Conservation (phyloP, 2,888 invertebrate genomes). For the Amblyjoppa fuscipennis region DNA sequence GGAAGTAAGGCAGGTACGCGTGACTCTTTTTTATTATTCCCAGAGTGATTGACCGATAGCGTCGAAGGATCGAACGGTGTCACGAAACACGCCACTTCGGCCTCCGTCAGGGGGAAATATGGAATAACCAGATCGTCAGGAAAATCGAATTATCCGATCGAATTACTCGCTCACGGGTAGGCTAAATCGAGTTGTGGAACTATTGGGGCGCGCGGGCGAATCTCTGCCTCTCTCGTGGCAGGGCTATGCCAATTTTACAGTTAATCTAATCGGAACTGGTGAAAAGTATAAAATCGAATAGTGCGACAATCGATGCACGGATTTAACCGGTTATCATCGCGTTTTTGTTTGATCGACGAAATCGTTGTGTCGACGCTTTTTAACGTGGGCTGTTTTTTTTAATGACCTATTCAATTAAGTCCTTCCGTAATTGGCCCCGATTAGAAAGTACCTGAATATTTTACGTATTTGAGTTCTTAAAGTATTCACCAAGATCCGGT, state of each 20-base stretch:
- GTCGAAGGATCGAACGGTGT: constrained; percentile 12
- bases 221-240: constrained; percentile 14
- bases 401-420: too few relatives aligned
- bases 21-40: not conserved
- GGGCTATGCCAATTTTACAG: constrained; percentile 47
- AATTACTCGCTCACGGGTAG: constrained; percentile 35
- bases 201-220: constrained; percentile 11
- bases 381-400: not conserved
- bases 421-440: too few relatives aligned
- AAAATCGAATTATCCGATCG: constrained; percentile 60
- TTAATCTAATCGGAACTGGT: constrained; percentile 30
- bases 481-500: too few relatives aligned
- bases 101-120: constrained; percentile 47
- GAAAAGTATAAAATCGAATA: constrained; percentile 45
- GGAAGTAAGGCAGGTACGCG: not conserved
- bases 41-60: not conserved
- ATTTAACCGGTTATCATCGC: constrained; percentile 32
- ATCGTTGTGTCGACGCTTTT: not conserved
- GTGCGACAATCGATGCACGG: not conserved
- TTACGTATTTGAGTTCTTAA: too few relatives aligned
- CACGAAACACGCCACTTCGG: not conserved
- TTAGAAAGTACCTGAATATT: too few relatives aligned
- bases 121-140: constrained; percentile 56
- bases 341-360: not conserved
- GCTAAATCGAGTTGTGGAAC: constrained; percentile 56